Conservation (phyloP, 2,797 vertebrate species). For the Otolemur crassicaudatus region DNA sequence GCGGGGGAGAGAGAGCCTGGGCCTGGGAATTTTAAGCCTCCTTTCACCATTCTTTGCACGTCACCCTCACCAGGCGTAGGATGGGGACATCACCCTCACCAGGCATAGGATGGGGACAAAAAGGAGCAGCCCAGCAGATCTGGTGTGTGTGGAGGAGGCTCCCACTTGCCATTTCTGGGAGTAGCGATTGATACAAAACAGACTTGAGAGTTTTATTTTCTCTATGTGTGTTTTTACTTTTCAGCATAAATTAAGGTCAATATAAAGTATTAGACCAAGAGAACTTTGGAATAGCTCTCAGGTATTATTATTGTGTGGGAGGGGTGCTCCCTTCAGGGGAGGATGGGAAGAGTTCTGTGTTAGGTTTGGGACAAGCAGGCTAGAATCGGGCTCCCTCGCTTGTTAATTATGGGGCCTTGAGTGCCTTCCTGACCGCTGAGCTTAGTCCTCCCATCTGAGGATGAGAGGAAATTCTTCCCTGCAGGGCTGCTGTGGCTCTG, state of each 20-base stretch:
- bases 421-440: background rate
- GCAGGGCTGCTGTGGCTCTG: background rate
- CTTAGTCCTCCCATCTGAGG: background rate
- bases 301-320: background rate
- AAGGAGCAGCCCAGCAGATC: fast-evolving
- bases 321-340: fast-evolving
- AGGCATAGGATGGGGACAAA: background rate
- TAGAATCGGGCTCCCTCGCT: background rate
- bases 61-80: background rate
- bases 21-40: background rate
- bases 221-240: background rate
- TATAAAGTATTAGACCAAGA: background rate
- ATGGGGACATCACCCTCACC: too few species aligned
- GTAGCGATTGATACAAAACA: fast-evolving
- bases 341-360: too few species aligned
- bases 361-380: too few species aligned
- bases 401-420: background rate
- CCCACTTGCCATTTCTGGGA: background rate
- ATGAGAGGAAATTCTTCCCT: background rate
- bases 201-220: background rate
- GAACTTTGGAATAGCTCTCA: background rate
- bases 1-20: background rate
- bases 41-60: background rate
- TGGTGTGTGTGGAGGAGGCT: fast-evolving
- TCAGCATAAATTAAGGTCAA: background rate